phyloP scores from a whole-genome alignment of 2,888 invertebrate species.

The Dorcus parallelipipedus region DNA sequence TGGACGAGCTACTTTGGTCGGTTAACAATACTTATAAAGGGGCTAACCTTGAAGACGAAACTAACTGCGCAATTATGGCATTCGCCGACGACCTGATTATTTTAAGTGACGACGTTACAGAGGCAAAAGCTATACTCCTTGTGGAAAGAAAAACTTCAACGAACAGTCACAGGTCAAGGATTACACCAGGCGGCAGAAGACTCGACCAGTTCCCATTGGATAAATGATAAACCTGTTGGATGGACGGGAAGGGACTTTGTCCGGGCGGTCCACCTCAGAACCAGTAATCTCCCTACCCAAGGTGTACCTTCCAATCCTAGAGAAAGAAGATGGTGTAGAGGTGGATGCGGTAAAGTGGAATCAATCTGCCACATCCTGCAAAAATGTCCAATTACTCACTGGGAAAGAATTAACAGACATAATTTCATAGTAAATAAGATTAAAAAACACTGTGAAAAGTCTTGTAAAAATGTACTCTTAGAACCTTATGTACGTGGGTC shows the following conservation, averaged over 20 bases:
- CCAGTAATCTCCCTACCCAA: slow-evolving; percentile 15
- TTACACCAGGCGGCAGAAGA: slow-evolving; percentile 18
- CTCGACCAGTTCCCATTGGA: slow-evolving; percentile 22
- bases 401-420: no score
- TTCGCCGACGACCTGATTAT: slow-evolving; percentile 44
- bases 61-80: slow-evolving; percentile 31
- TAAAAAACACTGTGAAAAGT: no score
- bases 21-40: slow-evolving; percentile 10
- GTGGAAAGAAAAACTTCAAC: slow-evolving; percentile 7
- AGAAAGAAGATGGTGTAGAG: no score
- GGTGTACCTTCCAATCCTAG: slow-evolving; percentile 19
- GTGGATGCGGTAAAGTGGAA: no score
- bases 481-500: no score
- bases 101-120: slow-evolving; percentile 30
- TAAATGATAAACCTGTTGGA: slow-evolving; percentile 12
- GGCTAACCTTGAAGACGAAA: slow-evolving; percentile 8
- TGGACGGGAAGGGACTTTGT: slow-evolving; percentile 25
- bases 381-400: no score
- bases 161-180: slow-evolving; percentile 9
- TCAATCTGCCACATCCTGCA: no score
- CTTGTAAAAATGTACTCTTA: no score
- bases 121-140: slow-evolving; percentile 17
- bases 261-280: slow-evolving; percentile 18
- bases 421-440: no score
- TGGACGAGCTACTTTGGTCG: slow-evolving; percentile 28